Base-by-base conservation (phyloP, 2,797 vertebrate genomes). In the Myotis pilosus region DNA sequence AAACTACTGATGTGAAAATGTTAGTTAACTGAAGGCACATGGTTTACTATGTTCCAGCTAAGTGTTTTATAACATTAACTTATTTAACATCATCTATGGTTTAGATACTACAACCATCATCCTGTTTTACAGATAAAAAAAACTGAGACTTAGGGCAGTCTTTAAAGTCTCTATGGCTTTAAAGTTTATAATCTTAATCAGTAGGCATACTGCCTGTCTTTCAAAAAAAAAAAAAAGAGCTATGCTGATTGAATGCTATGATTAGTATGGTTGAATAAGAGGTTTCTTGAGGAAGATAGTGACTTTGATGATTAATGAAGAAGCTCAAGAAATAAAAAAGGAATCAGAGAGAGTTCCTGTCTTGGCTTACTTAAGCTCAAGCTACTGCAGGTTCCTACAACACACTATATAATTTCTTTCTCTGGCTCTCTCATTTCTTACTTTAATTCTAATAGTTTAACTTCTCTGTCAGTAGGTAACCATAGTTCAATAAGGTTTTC, bases 101-200 rank as follows among this genome's bases (percentile, higher is more conserved):
- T 33, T 38, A 87, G 33, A 83, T 72, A 41, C 60, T 81, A 49
- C 19, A 86, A 2, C 17, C 16, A 78, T 78, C 60, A 60, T 91
- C 47, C 38, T 74, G 10, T 87, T 81, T 80, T 55, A 86, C 8
- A 44, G 36, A 64, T 78, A 71, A 66, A 92, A 33, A 33, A 86
- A 86, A 64, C 36, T 60, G 20, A 87, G 55, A 68, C 33, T 84
- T 94, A 87, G 47, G 75, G 28, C 12, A 72, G 11, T 12, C 38
- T 69, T 95, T 89, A 79, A 92, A 89, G 57, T 76, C 62, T 84
- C 62, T 80, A 69, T 71, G 78, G 4, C 53, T 95, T 95, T 23
- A 49, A 25, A 80, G n/a, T 41, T 60, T 76, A 9, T 55, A 80
- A 83, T 78, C 33, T 82, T 82, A 83, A 82, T 17, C 51, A 91